Base-by-base conservation (phyloP, 53 echinoderm and acorn worm genomes). In the Echinarachnius parma region DNA sequence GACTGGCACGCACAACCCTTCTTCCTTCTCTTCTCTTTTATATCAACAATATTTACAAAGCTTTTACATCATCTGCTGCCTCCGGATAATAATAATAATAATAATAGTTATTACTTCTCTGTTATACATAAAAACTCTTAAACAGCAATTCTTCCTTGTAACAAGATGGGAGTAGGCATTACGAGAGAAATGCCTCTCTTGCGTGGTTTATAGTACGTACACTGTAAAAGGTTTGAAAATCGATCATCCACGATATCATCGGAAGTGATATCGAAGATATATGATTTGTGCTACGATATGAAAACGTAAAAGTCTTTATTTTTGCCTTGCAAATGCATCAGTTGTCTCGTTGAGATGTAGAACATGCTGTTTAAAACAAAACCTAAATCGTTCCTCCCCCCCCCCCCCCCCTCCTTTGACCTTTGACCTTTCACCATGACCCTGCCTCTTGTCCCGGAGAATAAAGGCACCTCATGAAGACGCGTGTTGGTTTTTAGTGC, bases 41-140 rank as follows among this genome's bases (percentile, higher is more conserved):
- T 68, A 68, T 68, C 68, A 68, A 68, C 68, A 68, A 68, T 68
- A 68, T 68, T 16, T 68, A 68, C 68, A 68, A 68, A 50, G 68
- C 68, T 49, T 68, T 52, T 68, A 48, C 18, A 18, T 32, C 5
- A 26, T 36, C 36, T 42, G 24, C 26, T 50, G 10, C 42, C 42
- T 39, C 36, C 52, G 29, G 21, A 65, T n/a, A 19, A 65, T 65
- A 65, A 65, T 50, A 50, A 50, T 8, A n/a, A 50, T 50, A 27
- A 57, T 53, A 53, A 68, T 68, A 68, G 68, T 68, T 68, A 68
- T 68, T 68, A 68, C 68, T 68, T 68, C 68, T 68, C 68, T 68
- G 49, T 49, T 68, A 68, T 68, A 68, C 68, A 53, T 68, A 68
- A 49, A 39, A 68, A 68, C 68, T 33, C 22, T 50, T 50, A 46